Percentiles rank a stretch among this genome's conserved stretches.
phyloP scores from a whole-genome alignment of 2,888 invertebrate species.

The Embidobia sp. region DNA sequence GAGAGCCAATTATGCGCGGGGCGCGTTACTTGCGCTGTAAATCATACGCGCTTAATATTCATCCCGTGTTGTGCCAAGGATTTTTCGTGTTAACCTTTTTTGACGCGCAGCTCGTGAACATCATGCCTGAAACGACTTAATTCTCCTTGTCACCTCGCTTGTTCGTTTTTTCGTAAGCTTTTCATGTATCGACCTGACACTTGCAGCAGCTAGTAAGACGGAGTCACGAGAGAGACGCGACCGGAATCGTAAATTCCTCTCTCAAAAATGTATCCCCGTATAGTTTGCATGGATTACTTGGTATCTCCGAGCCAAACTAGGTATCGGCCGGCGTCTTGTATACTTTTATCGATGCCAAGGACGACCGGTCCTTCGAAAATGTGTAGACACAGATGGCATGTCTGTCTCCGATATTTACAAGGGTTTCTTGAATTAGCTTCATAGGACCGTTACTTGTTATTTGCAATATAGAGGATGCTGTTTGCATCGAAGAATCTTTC shows the following conservation, averaged over 20 bases:
- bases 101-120: slow-evolving; percentile 57
- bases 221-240: slow-evolving; percentile 65
- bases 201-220: slow-evolving; percentile 52
- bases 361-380: slow-evolving; percentile 64
- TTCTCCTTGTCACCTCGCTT: slow-evolving; percentile 51
- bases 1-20: slow-evolving; percentile 12
- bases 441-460: slow-evolving; percentile 18
- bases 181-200: slow-evolving; percentile 63
- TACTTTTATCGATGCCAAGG: slow-evolving; percentile 66
- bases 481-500: not conserved
- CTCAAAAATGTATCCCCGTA: slow-evolving; percentile 61
- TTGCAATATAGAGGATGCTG: not conserved
- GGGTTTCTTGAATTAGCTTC: slow-evolving; percentile 46
- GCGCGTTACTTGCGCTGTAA: slow-evolving; percentile 43
- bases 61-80: slow-evolving; percentile 60
- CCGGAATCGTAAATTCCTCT: slow-evolving; percentile 72
- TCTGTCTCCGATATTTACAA: slow-evolving; percentile 42
- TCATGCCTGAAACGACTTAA: slow-evolving; percentile 62
- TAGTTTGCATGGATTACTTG: slow-evolving; percentile 57
- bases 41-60: slow-evolving; percentile 66
- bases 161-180: slow-evolving; percentile 64
- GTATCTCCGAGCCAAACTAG: slow-evolving; percentile 62
- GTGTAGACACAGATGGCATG: slow-evolving; percentile 58
- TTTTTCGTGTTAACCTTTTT: slow-evolving; percentile 60
- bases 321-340: slow-evolving; percentile 62